Evolutionary conservation across 2,113 vertebrate species (phyloP).

Genomic region (Myxocyprinus asiaticus): DNA sequence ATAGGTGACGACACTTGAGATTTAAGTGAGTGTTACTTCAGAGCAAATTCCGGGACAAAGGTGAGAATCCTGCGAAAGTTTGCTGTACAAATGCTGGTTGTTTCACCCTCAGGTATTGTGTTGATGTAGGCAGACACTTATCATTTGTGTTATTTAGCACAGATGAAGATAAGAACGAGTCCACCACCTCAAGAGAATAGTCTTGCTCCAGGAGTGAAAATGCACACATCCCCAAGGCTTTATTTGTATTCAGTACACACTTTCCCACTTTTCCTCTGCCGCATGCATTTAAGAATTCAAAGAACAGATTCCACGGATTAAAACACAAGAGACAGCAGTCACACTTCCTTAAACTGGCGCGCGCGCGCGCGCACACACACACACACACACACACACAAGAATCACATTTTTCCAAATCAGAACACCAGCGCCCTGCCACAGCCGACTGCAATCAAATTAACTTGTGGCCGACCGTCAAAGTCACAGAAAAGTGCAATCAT

Average conservation of each 20-base stretch:
- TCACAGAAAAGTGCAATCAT: slow-evolving; percentile 48
- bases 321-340: too few relatives aligned
- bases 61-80: too few relatives aligned
- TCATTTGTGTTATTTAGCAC: too few relatives aligned
- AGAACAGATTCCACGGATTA: slow-evolving; percentile 34
- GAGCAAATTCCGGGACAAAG: too few relatives aligned
- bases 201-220: too few relatives aligned
- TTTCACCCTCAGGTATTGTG: too few relatives aligned
- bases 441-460: slow-evolving; percentile 55
- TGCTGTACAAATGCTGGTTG: too few relatives aligned
- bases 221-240: background rate
- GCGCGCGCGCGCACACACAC: too few relatives aligned
- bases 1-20: too few relatives aligned
- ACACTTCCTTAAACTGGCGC: slow-evolving; percentile 26
- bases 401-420: slow-evolving; percentile 47
- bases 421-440: slow-evolving; percentile 6
- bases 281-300: slow-evolving; percentile 42
- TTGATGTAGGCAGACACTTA: too few relatives aligned
- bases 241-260: slow-evolving; percentile 9
- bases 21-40: too few relatives aligned
- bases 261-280: background rate
- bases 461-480: slow-evolving; percentile 7
- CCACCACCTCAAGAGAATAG: background rate
- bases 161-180: background rate
- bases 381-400: slow-evolving; percentile 9